These are phyloP conservation scores for Aythya baeri DNA, from an alignment of 2,113 vertebrate species.

Conservation along the genomic window DNA sequence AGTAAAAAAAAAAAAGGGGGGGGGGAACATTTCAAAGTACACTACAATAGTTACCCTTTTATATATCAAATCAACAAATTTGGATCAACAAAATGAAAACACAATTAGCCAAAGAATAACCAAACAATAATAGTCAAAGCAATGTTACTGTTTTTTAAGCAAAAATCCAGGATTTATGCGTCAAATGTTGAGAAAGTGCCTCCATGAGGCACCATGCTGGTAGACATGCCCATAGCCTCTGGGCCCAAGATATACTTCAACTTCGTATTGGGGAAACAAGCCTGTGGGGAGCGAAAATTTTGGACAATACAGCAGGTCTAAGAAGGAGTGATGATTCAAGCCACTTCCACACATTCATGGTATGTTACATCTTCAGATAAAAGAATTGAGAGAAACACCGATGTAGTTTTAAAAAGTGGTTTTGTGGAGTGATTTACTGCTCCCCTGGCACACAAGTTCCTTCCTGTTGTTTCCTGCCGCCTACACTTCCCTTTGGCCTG, in stretches of 20 bases:
- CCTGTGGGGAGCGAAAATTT: neutral
- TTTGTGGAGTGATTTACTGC: neutral
- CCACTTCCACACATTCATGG: neutral
- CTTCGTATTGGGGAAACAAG: neutral
- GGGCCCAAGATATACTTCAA: neutral
- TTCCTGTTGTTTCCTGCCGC: neutral
- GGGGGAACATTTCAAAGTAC: neutral
- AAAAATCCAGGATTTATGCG: neutral
- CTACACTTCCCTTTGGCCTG: neutral
- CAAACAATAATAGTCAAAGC: neutral
- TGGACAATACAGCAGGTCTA: neutral
- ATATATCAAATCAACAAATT: neutral
- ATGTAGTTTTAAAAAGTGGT: neutral
- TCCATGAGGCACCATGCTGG: neutral
- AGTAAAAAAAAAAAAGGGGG: neutral
- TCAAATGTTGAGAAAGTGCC: neutral
- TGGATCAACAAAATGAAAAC: neutral
- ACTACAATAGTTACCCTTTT: neutral
- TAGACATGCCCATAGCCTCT: neutral
- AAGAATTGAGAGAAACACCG: neutral
- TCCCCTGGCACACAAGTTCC: neutral
- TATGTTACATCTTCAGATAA: neutral
- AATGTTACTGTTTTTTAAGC: neutral
- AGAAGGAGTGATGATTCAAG: neutral
- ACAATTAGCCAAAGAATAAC: neutral